A percentile compares a stretch with the other conserved stretches of the same genome.
These are phyloP conservation scores for Acipenser oxyrinchus DNA, from an alignment of 2,797 vertebrate species.

Conservation along the genomic window DNA sequence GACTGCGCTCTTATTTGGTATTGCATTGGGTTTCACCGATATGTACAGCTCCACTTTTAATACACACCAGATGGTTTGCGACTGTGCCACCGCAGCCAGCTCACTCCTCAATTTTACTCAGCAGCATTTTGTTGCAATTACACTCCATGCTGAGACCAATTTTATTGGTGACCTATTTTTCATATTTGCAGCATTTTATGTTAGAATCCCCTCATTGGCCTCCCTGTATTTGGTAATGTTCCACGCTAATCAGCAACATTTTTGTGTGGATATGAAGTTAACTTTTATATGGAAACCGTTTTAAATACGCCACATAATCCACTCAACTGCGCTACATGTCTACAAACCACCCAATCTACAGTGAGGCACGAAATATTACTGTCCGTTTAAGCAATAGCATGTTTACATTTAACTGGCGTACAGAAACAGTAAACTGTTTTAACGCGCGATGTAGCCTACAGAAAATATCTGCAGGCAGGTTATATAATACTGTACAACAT, in stretches of 20 bases:
- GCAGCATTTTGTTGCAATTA: slow-evolving; percentile 74
- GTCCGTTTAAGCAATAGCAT: too few relatives aligned
- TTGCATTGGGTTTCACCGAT: slow-evolving; percentile 63
- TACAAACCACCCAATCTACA: too few relatives aligned
- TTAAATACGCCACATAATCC: slow-evolving; percentile 2
- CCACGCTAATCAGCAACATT: slow-evolving; percentile 4
- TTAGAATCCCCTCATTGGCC: slow-evolving; percentile 29
- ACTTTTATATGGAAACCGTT: slow-evolving; percentile 5
- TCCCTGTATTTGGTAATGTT: slow-evolving; percentile 23
- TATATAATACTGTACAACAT: too few relatives aligned
- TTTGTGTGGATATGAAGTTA: background rate
- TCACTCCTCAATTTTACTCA: slow-evolving; percentile 62
- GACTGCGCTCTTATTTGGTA: slow-evolving; percentile 55
- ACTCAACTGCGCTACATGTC: too few relatives aligned
- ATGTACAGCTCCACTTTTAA: slow-evolving; percentile 74
- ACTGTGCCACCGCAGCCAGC: slow-evolving; percentile 59
- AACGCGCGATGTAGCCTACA: too few relatives aligned
- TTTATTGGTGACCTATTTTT: slow-evolving; percentile 62
- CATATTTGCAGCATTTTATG: slow-evolving; percentile 41
- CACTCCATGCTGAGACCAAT: slow-evolving; percentile 57
- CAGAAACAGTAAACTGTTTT: too few relatives aligned
- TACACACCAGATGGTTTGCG: slow-evolving; percentile 76
- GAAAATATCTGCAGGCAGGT: too few relatives aligned
- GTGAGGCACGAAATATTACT: too few relatives aligned
- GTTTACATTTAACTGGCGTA: too few relatives aligned